Evolutionary conservation across 1,140 invertebrate genomes (phyloP).

Genomic region (Propsilocerus akamusi): DNA sequence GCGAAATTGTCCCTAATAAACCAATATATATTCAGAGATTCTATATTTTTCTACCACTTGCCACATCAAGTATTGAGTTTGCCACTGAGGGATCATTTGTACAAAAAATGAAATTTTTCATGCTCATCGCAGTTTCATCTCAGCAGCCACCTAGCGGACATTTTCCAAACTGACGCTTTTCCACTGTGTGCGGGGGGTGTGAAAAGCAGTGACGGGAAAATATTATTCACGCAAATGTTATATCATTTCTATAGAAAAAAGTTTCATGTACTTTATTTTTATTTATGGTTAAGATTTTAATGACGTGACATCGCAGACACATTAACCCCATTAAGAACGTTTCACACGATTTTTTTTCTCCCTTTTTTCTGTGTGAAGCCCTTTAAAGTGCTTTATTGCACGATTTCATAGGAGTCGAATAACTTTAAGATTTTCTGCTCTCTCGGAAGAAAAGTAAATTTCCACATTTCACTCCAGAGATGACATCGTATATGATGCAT

Average conservation of each 20-base stretch:
- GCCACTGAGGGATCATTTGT: too few relatives aligned
- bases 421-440: constrained; percentile 1
- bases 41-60: not conserved
- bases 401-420: not conserved
- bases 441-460: too few relatives aligned
- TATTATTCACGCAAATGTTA: not conserved
- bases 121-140: not conserved
- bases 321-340: not conserved
- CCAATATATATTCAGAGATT: constrained; percentile 2
- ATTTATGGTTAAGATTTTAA: not conserved
- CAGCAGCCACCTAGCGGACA: not conserved
- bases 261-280: not conserved
- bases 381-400: not conserved
- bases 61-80: not conserved
- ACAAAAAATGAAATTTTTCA: not conserved
- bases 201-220: not conserved
- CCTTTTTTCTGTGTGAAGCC: not conserved
- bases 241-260: not conserved
- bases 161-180: too few relatives aligned
- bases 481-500: too few relatives aligned
- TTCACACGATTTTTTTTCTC: constrained; percentile 1
- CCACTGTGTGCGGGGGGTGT: not conserved
- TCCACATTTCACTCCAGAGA: too few relatives aligned
- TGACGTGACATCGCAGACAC: not conserved
- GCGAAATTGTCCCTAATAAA: too few relatives aligned